Evolutionary conservation across 2,113 vertebrate genomes (phyloP), one percentile per base, ranked within the genome.

Genomic region (Brachyhypopomus occidentalis): DNA sequence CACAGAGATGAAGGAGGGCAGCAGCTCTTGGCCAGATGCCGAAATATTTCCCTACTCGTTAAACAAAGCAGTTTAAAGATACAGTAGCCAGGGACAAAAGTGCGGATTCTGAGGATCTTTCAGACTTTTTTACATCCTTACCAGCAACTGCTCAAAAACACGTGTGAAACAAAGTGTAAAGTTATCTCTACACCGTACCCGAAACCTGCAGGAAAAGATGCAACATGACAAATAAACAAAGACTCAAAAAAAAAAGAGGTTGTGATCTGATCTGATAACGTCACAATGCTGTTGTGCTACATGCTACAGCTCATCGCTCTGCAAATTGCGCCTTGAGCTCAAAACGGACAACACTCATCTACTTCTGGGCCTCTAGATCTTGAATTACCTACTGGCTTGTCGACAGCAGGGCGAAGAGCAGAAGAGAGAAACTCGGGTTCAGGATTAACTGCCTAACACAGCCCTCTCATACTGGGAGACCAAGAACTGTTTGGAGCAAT

Each of bases 71-170:
- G 4, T 20, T 67, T 20, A 66, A 8, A 2, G n/a, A 56, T 5
- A 58, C 45, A n/a, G 9, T 30, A 27, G 7, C 62, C 8, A 36
- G 16, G 17, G 45, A 22, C n/a, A 63, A 63, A 41, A 5, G 14
- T 73, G 19, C 16, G 3, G 27, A 77, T 60, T 12, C n/a, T 19
- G 38, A 71, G 11, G 38, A 80, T 55, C 17, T 66, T 38, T 19
- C 6, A 19, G 52, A 12, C 78, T 73, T 16, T 16, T 3, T 12
- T 17, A 59, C 55, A 59, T 23, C 23, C 95, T 92, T 92, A 97
- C 96, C 95, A 97, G 88, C 30, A 94, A 3, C 19, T 87, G 82
- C 12, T 81, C 83, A 81, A 96, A 91, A 2, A 88, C 80, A 0
- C 89, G 88, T 30, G 91, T 81, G 77, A 90, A 84, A 2, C 0